Conservation (phyloP, 1,140 invertebrate genomes). For the Orchesella cincta region DNA sequence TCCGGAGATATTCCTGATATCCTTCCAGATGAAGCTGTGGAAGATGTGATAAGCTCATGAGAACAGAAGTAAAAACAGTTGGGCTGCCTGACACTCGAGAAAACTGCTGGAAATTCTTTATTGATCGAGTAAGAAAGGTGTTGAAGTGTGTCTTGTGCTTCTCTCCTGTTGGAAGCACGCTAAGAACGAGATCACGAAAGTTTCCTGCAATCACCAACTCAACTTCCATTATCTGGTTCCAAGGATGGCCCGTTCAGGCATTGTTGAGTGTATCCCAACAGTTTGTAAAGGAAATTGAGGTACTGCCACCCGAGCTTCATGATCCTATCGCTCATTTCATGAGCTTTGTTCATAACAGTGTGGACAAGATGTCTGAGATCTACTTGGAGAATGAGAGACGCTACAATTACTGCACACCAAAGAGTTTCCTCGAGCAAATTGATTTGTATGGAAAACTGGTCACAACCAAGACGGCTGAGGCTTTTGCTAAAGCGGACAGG, state of each 20-base stretch:
- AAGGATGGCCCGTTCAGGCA: slow-evolving; percentile 97
- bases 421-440: slow-evolving; percentile 94
- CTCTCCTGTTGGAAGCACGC: slow-evolving; percentile 88
- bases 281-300: slow-evolving; percentile 80
- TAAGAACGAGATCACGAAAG: slow-evolving; percentile 85
- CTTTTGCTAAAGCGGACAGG: slow-evolving; percentile 78
- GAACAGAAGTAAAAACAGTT: slow-evolving; percentile 82
- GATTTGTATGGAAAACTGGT: slow-evolving; percentile 86
- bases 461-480: slow-evolving; percentile 75
- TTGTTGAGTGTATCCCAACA: slow-evolving; percentile 86
- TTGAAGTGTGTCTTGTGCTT: slow-evolving; percentile 90
- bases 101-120: slow-evolving; percentile 97
- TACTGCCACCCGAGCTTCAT: slow-evolving; percentile 67
- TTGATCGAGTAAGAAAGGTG: slow-evolving; percentile 86
- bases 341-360: slow-evolving; percentile 90
- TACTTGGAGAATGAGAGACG: slow-evolving; percentile 86
- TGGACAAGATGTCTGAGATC: slow-evolving; percentile 82
- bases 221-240: slow-evolving; percentile 95
- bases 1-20: slow-evolving; percentile 94
- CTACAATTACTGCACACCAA: slow-evolving; percentile 96
- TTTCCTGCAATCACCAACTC: slow-evolving; percentile 95
- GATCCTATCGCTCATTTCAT: slow-evolving; percentile 87
- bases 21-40: slow-evolving; percentile 92
- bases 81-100: slow-evolving; percentile 84
- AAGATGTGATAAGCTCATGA: slow-evolving; percentile 86